Percentiles rank a stretch among this genome's conserved stretches.
phyloP scores from a whole-genome alignment of 2,888 invertebrate species.

The Embidobia sp. region DNA sequence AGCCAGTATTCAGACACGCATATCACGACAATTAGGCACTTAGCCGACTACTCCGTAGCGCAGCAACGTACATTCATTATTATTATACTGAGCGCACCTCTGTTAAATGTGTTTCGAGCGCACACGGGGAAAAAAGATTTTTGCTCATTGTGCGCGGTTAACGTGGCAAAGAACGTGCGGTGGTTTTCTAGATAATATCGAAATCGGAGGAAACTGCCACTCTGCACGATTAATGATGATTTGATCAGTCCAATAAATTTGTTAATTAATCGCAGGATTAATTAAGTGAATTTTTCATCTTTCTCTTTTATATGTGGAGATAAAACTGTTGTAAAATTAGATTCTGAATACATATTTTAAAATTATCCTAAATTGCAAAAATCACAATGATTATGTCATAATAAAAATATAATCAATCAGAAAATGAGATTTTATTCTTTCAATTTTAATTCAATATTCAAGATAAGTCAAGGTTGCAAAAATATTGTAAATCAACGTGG shows the following conservation, averaged over 20 bases:
- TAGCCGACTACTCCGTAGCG: conserved; percentile 54
- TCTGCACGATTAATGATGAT: conserved; percentile 16
- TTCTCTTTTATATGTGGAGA: too few species aligned
- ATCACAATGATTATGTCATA: too few species aligned
- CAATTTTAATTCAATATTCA: too few species aligned
- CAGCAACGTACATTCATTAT: conserved; percentile 31
- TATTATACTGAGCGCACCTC: conserved; percentile 42
- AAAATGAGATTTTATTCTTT: too few species aligned
- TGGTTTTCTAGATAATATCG: conserved; percentile 51
- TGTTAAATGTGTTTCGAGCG: conserved; percentile 15
- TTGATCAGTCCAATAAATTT: not conserved
- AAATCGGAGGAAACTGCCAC: conserved; percentile 66
- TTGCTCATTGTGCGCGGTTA: conserved; percentile 20
- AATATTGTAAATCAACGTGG: too few species aligned
- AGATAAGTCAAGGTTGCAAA: too few species aligned
- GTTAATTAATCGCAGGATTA: not conserved
- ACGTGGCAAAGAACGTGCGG: conserved; percentile 9
- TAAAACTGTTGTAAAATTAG: too few species aligned
- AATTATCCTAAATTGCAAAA: too few species aligned
- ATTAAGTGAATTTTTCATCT: too few species aligned
- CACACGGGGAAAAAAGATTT: conserved; percentile 39
- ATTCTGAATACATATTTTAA: too few species aligned
- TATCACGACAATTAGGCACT: conserved; percentile 72
- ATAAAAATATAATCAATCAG: too few species aligned
- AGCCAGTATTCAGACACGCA: conserved; percentile 57